phyloP scores from a whole-genome alignment of 1,140 invertebrate genomes.

The Coelopa frigida region DNA sequence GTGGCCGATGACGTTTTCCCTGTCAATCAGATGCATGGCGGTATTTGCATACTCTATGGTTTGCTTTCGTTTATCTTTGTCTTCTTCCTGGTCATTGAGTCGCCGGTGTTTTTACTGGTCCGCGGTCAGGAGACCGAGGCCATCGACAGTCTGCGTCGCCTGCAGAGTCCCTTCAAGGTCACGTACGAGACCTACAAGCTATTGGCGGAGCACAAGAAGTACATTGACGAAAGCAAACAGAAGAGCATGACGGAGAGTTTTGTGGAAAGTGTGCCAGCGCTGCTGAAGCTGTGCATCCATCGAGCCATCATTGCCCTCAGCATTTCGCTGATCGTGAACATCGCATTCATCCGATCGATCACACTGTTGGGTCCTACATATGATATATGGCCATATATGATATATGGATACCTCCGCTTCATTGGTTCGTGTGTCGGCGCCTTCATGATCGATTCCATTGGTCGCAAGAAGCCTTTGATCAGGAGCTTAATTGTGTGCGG shows the following conservation, averaged over 20 bases:
- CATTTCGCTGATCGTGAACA: constrained; percentile 22
- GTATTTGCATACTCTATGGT: constrained; percentile 23
- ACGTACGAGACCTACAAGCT: constrained; percentile 32
- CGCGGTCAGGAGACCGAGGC: constrained; percentile 24
- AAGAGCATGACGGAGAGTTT: constrained; percentile 11
- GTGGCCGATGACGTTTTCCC: constrained; percentile 21
- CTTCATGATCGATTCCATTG: constrained; percentile 25
- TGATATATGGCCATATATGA: constrained; percentile 24
- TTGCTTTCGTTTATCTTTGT: constrained; percentile 20
- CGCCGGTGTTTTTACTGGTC: constrained; percentile 26
- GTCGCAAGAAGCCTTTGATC: constrained; percentile 29
- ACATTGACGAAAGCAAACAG: constrained; percentile 24
- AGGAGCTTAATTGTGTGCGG: constrained; percentile 24
- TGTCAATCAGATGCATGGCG: constrained; percentile 26
- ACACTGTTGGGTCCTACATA: background rate
- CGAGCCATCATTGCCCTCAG: constrained; percentile 21
- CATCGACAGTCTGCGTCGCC: constrained; percentile 22
- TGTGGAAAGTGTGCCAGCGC: constrained; percentile 16
- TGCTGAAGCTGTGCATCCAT: constrained; percentile 23
- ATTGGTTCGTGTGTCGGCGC: constrained; percentile 20
- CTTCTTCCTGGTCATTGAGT: constrained; percentile 25
- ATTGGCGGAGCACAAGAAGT: constrained; percentile 34
- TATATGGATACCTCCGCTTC: constrained; percentile 23
- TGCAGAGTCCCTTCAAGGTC: constrained; percentile 30
- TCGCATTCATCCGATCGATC: constrained; percentile 11